These are phyloP conservation scores for Zosterops lateralis DNA, from an alignment of 2,113 vertebrate genomes.

Conservation along the genomic window DNA sequence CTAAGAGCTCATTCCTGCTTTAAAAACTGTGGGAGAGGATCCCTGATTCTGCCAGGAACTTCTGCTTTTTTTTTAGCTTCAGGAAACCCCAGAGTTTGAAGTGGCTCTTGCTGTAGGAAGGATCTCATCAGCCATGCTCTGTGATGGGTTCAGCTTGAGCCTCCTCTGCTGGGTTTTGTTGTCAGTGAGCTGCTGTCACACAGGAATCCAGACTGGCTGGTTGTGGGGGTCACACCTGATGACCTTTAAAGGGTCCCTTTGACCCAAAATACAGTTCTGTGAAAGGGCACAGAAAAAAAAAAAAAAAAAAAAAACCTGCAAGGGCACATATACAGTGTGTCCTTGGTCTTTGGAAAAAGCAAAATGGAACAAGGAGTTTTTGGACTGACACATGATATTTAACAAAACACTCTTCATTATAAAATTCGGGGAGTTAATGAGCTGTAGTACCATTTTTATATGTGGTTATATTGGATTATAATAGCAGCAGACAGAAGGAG, in stretches of 20 bases:
- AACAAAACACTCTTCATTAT: neutral
- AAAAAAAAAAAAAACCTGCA: too few species aligned
- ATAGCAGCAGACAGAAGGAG: neutral
- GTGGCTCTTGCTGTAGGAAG: neutral
- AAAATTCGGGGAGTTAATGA: accelerated
- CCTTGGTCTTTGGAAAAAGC: neutral
- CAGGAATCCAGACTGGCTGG: neutral
- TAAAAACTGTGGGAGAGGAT: neutral
- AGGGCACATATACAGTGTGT: accelerated
- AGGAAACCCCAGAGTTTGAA: accelerated
- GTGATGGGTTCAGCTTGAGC: neutral
- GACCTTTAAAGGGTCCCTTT: neutral
- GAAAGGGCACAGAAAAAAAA: too few species aligned
- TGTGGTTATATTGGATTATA: accelerated
- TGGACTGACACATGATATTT: neutral
- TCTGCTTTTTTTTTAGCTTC: neutral
- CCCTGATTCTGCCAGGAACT: neutral
- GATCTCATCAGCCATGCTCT: too few species aligned
- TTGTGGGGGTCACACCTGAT: neutral
- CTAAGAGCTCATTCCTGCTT: neutral
- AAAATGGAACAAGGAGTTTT: neutral
- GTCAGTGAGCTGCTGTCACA: neutral
- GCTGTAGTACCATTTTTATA: accelerated
- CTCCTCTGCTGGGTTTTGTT: neutral
- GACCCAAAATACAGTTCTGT: neutral